These are phyloP conservation scores for Drosophila falleni DNA, from an alignment of 2,888 invertebrate species.

Conservation along the genomic window DNA sequence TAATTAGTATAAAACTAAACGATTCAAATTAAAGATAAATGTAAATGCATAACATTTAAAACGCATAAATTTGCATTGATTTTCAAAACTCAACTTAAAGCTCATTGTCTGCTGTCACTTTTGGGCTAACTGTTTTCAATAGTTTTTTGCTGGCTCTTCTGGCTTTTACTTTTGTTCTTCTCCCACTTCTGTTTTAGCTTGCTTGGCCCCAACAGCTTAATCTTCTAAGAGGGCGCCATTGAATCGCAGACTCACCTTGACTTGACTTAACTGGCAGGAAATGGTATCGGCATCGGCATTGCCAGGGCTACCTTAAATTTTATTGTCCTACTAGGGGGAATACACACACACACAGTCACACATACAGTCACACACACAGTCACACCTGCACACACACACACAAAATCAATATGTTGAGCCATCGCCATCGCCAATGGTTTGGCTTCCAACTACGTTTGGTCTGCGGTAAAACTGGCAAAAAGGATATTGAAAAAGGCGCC, in stretches of 20 bases:
- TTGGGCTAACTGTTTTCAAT: constrained; percentile 2
- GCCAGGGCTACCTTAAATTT: constrained; percentile 49
- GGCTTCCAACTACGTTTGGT: constrained; percentile 44
- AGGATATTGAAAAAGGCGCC: constrained; percentile 78
- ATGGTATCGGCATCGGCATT: constrained; percentile 28
- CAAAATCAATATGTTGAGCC: constrained; percentile 72
- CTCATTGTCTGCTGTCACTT: neutral
- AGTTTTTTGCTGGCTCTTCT: neutral
- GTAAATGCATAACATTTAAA: neutral
- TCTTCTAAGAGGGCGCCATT: constrained; percentile 29
- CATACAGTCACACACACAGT: constrained; percentile 11
- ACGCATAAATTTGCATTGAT: neutral
- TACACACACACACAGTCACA: constrained; percentile 9
- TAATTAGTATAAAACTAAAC: too few species aligned
- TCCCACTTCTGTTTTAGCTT: neutral
- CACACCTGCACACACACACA: constrained; percentile 4
- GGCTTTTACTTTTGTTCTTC: neutral
- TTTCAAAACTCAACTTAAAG: constrained; percentile 1
- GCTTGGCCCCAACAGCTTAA: constrained; percentile 29
- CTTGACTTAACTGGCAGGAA: constrained; percentile 41
- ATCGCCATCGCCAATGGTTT: constrained; percentile 38
- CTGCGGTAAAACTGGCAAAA: constrained; percentile 46
- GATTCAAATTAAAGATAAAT: neutral
- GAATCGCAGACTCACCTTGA: constrained; percentile 56
- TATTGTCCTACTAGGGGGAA: constrained; percentile 35